phyloP scores from a whole-genome alignment of 1,140 invertebrate species.

The Drosophila santomea region DNA sequence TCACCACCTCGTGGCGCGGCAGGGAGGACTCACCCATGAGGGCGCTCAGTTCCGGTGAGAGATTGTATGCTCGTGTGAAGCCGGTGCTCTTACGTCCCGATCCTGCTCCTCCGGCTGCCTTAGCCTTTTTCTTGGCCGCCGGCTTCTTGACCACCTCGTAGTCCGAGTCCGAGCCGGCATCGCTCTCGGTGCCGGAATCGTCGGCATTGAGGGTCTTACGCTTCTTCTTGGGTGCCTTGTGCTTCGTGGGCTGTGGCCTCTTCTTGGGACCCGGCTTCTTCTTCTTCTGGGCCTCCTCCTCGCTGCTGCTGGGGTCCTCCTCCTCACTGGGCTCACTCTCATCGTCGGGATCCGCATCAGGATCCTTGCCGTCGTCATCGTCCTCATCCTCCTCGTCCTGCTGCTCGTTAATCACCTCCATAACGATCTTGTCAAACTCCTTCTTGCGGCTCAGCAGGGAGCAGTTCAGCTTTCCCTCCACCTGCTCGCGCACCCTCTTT shows the following conservation, averaged over 20 bases:
- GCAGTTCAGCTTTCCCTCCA: constrained; percentile 92
- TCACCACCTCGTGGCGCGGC: constrained; percentile 96
- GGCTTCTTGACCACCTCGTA: constrained; percentile 89
- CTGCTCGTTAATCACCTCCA: constrained; percentile 86
- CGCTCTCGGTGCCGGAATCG: constrained; percentile 88
- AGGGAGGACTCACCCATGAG: constrained; percentile 94
- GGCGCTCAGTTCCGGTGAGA: constrained; percentile 94
- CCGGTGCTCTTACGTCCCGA: constrained; percentile 87
- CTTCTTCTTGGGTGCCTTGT: constrained; percentile 86
- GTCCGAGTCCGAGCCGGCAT: constrained; percentile 91
- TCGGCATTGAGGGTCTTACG: constrained; percentile 85
- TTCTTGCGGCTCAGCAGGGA: constrained; percentile 92
- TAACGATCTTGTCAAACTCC: constrained; percentile 93
- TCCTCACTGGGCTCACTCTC: constrained; percentile 87
- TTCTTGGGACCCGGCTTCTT: constrained; percentile 84
- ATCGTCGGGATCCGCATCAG: constrained; percentile 85
- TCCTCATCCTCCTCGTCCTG: constrained; percentile 86
- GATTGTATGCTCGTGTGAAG: constrained; percentile 92
- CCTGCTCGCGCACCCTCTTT: constrained; percentile 95
- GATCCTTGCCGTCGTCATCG: constrained; percentile 86
- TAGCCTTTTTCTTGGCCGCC: constrained; percentile 71
- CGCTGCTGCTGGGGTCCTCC: constrained; percentile 83
- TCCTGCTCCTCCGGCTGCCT: constrained; percentile 62
- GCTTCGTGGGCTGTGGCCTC: constrained; percentile 84
- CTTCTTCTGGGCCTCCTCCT: constrained; percentile 74